Evolutionary conservation across 2,797 vertebrate species (phyloP).

Genomic region (Girardinus metallicus): DNA sequence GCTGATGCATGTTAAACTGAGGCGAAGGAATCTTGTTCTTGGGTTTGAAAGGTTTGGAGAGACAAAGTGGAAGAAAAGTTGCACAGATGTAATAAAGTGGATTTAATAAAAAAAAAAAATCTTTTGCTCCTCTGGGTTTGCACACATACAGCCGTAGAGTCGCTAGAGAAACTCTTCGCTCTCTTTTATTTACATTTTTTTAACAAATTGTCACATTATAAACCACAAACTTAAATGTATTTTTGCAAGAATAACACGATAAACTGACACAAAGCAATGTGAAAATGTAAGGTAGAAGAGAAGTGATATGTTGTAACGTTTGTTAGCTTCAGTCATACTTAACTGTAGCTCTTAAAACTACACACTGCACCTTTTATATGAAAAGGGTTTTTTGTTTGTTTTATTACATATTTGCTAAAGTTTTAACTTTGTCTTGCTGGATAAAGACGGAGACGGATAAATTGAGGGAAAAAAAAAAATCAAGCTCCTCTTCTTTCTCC

Average conservation of each 20-base stretch:
- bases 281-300: neutral
- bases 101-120: neutral
- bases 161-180: neutral
- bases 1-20: constrained; percentile 31
- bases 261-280: neutral
- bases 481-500: too few relatives aligned
- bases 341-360: neutral
- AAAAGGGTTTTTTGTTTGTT: too few relatives aligned
- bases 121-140: neutral
- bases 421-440: too few relatives aligned
- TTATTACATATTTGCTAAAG: too few relatives aligned
- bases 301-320: neutral
- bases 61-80: constrained; percentile 9
- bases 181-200: neutral
- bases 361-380: too few relatives aligned
- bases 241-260: neutral
- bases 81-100: neutral
- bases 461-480: too few relatives aligned
- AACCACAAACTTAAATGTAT: neutral
- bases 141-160: neutral
- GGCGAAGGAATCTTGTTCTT: constrained; percentile 25
- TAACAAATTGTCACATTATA: neutral
- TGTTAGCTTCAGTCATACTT: neutral
- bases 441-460: too few relatives aligned
- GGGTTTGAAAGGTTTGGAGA: constrained; percentile 16